Evolutionary conservation across 2,888 invertebrate species (phyloP).

Genomic region (Hypselothyrea guttata): DNA sequence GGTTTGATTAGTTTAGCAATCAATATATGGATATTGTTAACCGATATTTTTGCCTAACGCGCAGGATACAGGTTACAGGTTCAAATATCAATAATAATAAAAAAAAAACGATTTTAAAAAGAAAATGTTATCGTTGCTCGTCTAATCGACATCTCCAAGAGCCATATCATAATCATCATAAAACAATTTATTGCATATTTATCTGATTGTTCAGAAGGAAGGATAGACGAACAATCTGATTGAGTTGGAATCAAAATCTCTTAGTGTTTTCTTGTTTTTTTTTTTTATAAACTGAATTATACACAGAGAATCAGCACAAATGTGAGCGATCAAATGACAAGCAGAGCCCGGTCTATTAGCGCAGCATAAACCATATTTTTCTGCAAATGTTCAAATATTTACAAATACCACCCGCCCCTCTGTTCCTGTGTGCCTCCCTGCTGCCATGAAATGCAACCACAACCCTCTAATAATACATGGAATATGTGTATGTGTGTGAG

Average conservation of each 20-base stretch:
- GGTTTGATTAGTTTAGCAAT: too few species aligned
- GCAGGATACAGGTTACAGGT: too few species aligned
- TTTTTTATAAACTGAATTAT: not conserved
- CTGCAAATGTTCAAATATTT: constrained; percentile 81
- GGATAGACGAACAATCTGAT: constrained; percentile 32
- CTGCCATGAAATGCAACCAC: constrained; percentile 33
- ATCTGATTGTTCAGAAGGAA: constrained; percentile 30
- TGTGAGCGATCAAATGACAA: constrained; percentile 66
- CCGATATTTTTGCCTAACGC: too few species aligned
- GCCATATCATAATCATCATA: not conserved
- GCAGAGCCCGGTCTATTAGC: constrained; percentile 63
- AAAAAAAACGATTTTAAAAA: too few species aligned
- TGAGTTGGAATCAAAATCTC: constrained; percentile 18
- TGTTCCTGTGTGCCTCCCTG: not conserved
- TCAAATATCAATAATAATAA: too few species aligned
- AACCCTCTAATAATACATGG: constrained; percentile 39
- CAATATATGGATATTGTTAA: too few species aligned
- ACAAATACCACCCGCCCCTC: constrained; percentile 20
- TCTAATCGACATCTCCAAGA: not conserved
- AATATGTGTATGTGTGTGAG: not conserved
- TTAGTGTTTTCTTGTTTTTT: not conserved
- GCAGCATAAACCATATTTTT: constrained; percentile 80
- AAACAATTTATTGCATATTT: constrained; percentile 1
- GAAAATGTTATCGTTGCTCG: too few species aligned
- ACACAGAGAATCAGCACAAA: constrained; percentile 40